phyloP scores from a whole-genome alignment of 2,888 invertebrate species.

The Margaritifera margaritifera region DNA sequence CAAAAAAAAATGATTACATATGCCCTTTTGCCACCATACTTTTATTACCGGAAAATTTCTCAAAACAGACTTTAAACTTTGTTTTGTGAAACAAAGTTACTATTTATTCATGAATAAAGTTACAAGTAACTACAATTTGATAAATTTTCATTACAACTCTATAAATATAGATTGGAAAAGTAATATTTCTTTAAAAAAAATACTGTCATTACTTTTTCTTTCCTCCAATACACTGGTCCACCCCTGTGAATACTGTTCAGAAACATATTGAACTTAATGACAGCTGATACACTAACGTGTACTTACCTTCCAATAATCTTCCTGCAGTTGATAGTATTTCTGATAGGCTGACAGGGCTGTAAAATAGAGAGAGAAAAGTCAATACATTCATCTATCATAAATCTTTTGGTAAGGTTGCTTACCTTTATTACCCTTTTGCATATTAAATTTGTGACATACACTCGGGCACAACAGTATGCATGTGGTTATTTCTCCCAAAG shows the following conservation, averaged over 20 bases:
- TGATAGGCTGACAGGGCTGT: conserved; percentile 98
- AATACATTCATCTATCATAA: background rate
- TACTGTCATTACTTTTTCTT: background rate
- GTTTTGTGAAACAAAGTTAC: too few relatives aligned
- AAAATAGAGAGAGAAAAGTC: conserved; percentile 68
- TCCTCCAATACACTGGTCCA: background rate
- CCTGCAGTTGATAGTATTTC: conserved; percentile 75
- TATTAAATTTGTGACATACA: background rate
- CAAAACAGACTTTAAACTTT: too few relatives aligned
- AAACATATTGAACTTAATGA: background rate
- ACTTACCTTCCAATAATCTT: conserved; percentile 69
- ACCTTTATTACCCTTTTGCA: too few relatives aligned
- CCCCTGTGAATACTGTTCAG: too few relatives aligned
- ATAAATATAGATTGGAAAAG: background rate
- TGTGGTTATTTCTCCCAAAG: too few relatives aligned
- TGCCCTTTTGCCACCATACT: too few relatives aligned
- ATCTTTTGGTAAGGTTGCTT: too few relatives aligned
- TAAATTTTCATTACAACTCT: background rate
- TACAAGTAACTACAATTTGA: too few relatives aligned
- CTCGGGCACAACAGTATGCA: too few relatives aligned
- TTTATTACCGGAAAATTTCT: too few relatives aligned
- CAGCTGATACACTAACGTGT: background rate
- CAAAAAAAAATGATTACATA: too few relatives aligned
- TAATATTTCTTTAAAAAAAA: background rate
- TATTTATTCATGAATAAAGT: too few relatives aligned